Base-by-base conservation (phyloP, 2,797 vertebrate genomes). In the Graptemys geographica region DNA sequence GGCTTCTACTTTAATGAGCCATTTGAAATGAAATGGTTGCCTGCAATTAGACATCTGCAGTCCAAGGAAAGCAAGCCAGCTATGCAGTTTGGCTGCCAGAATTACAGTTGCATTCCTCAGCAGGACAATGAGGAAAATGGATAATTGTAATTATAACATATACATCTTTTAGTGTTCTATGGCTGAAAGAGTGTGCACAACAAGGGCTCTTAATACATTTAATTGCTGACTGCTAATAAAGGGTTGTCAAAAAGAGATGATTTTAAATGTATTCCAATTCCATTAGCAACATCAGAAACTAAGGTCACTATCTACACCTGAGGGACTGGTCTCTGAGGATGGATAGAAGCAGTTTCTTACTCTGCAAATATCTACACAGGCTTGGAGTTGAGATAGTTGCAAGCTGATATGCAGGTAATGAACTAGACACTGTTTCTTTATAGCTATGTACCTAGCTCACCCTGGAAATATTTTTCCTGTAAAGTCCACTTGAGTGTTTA, bases 11-110 rank as follows among this genome's bases (percentile, higher is more conserved):
- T 98, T 98, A 98, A 98, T 98, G 97, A 98, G 93, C 97, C 97
- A 98, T 98, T 98, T 98, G 97, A 98, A 98, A 98, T 97, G 95
- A 98, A 98, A 98, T 97, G 96, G 97, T 98, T 98, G 98, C 97
- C 98, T 98, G 97, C 98, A 98, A 98, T 98, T 98, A 98, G 98
- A 98, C 98, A 98, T 98, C 98, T 98, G 98, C 97, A 98, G 94
- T 96, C 93, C 97, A 97, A 97, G 96, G 97, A 98, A 97, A 97
- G 90, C 95, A 97, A 98, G 98, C 98, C 97, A 98, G 95, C 94
- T 96, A 94, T 89, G 94, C 86, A 97, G 93, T 94, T 80, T 96
- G 96, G 90, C 93, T 98, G 98, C 98, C 98, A 98, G 97, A 98
- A 98, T 98, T 98, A 97, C 97, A 96, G 97, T 98, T 98, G 96